Conservation (phyloP, 2,113 vertebrate genomes). For the Varanus salvator region DNA sequence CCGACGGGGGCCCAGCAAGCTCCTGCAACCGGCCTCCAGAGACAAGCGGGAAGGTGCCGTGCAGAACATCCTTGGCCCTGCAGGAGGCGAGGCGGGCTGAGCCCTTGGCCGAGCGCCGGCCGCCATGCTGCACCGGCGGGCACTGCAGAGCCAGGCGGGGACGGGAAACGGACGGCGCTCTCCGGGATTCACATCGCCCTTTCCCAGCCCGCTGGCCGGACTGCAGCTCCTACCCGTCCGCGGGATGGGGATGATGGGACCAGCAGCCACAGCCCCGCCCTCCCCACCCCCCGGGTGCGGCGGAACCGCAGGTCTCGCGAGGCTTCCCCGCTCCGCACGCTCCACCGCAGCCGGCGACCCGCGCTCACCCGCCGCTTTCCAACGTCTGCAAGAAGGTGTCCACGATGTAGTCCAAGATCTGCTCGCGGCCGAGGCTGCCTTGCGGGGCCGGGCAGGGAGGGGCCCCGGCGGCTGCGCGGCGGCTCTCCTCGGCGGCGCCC, state of each 20-base stretch:
- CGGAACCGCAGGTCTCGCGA: not conserved
- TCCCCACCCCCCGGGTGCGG: too few relatives aligned
- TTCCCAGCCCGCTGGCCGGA: not conserved
- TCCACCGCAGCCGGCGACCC: too few relatives aligned
- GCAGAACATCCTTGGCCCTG: too few relatives aligned
- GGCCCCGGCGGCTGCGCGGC: fast-evolving
- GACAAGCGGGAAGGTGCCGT: too few relatives aligned
- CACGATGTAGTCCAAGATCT: conserved; percentile 70
- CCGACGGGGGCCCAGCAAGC: too few relatives aligned
- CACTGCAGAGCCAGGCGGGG: too few relatives aligned
- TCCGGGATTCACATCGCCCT: not conserved
- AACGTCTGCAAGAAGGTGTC: conserved; percentile 73
- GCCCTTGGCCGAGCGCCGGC: too few relatives aligned
- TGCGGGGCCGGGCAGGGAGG: not conserved
- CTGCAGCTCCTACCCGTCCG: not conserved
- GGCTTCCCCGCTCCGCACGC: not conserved
- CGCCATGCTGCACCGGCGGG: too few relatives aligned
- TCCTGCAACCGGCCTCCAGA: too few relatives aligned
- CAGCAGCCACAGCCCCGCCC: too few relatives aligned
- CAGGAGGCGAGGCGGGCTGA: too few relatives aligned
- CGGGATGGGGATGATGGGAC: not conserved
- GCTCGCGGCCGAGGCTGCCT: not conserved
- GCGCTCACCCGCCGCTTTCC: conserved; percentile 72
- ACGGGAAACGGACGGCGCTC: not conserved
- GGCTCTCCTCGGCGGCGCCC: not conserved